Base-by-base conservation (phyloP, 2,888 invertebrate species). In the Melanchra persicariae region DNA sequence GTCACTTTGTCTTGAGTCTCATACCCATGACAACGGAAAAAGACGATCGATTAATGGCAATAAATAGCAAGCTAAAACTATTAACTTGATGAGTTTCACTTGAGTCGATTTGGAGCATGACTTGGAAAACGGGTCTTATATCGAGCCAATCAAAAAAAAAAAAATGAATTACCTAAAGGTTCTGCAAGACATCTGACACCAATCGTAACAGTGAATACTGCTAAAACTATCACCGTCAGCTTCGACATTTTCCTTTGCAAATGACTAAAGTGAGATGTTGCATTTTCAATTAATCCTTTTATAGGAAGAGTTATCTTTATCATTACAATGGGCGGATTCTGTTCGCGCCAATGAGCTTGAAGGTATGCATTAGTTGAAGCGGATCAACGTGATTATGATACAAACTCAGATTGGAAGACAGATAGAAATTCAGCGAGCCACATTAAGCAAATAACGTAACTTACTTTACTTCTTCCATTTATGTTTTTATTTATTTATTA, bases 281-380 rank as follows among this genome's bases (percentile, higher is more conserved):
- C 10, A 43, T 24, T 62, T 52, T 17, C n/a, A 30, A 24, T 47
- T 24, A 37, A 30, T 68, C 54, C 60, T 75, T 81, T 73, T 83
- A 85, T 85, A 78, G 43, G 72, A 22, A 15, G 15, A 47, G 30
- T 70, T 77, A 45, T 58, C 71, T 68, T 63, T 62, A 37, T 69
- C 71, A 68, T 55, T n/a, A 70, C 63, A 70, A 76, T 72, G 34
- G 60, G 63, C 51, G 61, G 67, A 80, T 76, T 81, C 59, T 69
- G 37, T 76, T 88, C 70, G 93, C 91, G 88, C 85, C 72, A 77
- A 62, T 65, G 79, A 84, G 84, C 89, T 63, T 88, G 76, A 85
- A 87, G 75, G 70, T 71, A 89, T 60, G 91, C 90, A 86, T 84
- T 85, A 82, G 68, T 73, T 78, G 69, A 68, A 83, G 85, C 60